phyloP scores from a whole-genome alignment of 2,888 invertebrate genomes.

The Notodonta dromedarius region DNA sequence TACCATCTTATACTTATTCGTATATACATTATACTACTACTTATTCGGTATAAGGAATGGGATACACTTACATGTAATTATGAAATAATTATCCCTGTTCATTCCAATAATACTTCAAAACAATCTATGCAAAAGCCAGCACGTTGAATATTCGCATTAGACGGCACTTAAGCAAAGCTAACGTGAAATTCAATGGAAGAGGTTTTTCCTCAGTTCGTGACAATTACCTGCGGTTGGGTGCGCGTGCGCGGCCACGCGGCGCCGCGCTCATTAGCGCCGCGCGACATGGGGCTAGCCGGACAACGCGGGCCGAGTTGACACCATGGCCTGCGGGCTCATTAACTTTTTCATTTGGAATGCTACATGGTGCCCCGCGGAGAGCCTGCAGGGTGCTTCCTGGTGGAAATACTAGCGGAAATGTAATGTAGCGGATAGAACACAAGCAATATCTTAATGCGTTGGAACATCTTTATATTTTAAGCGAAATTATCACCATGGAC shows the following conservation, averaged over 20 bases:
- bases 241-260: slow-evolving; percentile 24
- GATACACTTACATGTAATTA: too few species aligned
- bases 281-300: slow-evolving; percentile 6
- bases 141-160: not conserved
- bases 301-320: slow-evolving; percentile 3
- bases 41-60: too few species aligned
- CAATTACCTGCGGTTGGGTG: slow-evolving; percentile 36
- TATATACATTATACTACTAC: too few species aligned
- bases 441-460: not conserved
- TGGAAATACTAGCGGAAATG: not conserved
- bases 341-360: slow-evolving; percentile 13
- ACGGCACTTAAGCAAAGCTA: not conserved
- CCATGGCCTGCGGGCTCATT: slow-evolving; percentile 7
- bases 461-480: not conserved
- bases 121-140: not conserved
- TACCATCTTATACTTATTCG: too few species aligned
- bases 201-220: slow-evolving; percentile 36
- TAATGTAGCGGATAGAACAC: not conserved
- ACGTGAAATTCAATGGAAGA: slow-evolving; percentile 3
- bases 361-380: slow-evolving; percentile 8
- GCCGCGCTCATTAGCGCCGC: slow-evolving; percentile 28
- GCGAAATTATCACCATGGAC: too few species aligned
- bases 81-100: too few species aligned
- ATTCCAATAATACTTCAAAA: too few species aligned
- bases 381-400: not conserved